A percentile compares a stretch with the other conserved stretches of the same genome.
Conservation (phyloP, 2,888 invertebrate genomes). For the Epinotia brunnichana region DNA sequence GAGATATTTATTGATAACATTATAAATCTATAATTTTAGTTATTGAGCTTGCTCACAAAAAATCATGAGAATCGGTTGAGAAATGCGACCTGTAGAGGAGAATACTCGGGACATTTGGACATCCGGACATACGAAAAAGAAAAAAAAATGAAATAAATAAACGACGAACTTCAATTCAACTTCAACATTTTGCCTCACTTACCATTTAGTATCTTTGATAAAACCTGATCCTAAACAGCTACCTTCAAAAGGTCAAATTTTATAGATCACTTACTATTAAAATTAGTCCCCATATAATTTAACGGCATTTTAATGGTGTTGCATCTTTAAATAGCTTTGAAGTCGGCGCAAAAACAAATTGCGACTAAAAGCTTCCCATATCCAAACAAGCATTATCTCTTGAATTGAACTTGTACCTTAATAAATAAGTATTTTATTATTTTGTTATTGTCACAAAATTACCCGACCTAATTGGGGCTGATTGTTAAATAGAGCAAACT, state of each 20-base stretch:
- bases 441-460: slow-evolving; percentile 18
- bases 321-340: slow-evolving; percentile 16
- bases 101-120: no score
- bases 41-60: no score
- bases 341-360: slow-evolving; percentile 19
- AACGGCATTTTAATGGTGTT: slow-evolving; percentile 15
- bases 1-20: no score
- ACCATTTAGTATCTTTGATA: background rate
- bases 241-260: slow-evolving; percentile 8
- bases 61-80: no score
- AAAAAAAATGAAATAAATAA: no score
- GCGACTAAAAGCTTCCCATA: slow-evolving; percentile 27
- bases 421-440: slow-evolving; percentile 30
- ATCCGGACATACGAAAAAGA: no score
- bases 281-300: slow-evolving; percentile 18
- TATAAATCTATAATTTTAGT: no score
- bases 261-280: slow-evolving; percentile 9
- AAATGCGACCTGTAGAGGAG: no score
- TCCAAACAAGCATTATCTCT: slow-evolving; percentile 9
- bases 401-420: slow-evolving; percentile 17
- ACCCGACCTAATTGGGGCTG: background rate
- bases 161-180: no score
- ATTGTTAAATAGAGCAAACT: background rate
- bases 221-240: background rate
- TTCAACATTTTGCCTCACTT: background rate